These are phyloP conservation scores for Lepus europaeus DNA, from an alignment of 2,113 vertebrate genomes.

Conservation along the genomic window DNA sequence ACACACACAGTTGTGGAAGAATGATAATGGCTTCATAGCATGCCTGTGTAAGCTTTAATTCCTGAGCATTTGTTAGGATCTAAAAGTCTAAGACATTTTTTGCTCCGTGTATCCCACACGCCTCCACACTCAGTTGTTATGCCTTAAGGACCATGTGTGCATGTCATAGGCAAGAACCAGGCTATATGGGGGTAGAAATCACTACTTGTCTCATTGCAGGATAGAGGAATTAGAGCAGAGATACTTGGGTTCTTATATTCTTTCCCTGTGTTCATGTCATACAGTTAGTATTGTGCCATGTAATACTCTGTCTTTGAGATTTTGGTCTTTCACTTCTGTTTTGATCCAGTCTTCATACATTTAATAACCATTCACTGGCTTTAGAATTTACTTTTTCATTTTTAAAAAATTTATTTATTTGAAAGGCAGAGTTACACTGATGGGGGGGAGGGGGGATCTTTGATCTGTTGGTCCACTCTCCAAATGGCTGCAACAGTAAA, in stretches of 20 bases:
- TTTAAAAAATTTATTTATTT: no score
- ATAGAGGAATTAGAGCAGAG: background rate
- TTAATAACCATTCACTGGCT: background rate
- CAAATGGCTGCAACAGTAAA: no score
- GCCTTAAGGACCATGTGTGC: background rate
- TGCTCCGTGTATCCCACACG: background rate
- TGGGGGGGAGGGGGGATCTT: no score
- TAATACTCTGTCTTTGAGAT: background rate
- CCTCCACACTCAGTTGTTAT: background rate
- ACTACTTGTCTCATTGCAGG: background rate
- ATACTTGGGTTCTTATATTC: constrained; percentile 37
- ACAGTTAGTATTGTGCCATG: background rate
- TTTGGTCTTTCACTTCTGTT: background rate
- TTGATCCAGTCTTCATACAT: constrained; percentile 18
- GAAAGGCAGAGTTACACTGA: no score
- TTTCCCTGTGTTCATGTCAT: constrained; percentile 1
- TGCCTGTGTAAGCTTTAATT: background rate
- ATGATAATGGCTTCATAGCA: background rate
- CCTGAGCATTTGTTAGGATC: background rate
- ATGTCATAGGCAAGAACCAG: background rate
- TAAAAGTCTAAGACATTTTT: constrained; percentile 6
- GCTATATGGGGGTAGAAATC: background rate
- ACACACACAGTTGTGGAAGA: background rate
- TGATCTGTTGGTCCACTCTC: no score
- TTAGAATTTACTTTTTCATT: constrained; percentile 23